Evolutionary conservation across 2,888 invertebrate species (phyloP), one percentile per base, ranked within the genome.

Genomic region (Oligia latruncula): DNA sequence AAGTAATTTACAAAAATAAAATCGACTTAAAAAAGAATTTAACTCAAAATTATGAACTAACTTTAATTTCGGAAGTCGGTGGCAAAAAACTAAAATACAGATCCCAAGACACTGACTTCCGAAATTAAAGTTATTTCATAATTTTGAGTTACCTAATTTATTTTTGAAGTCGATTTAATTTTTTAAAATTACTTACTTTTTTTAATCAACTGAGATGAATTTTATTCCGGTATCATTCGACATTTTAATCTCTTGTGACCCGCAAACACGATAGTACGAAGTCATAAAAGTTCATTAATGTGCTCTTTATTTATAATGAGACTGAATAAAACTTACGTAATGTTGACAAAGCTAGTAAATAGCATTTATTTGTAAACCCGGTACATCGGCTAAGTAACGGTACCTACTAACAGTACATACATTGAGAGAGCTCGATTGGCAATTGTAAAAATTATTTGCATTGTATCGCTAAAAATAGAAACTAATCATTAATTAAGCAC

Each of bases 271-370:
- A 75, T 87, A 72, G 64, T 66, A 71, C 85, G 84, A 87, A 81
- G 87, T 87, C 78, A 76, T 67, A 52, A 74, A 80, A 76, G 84
- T 78, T 87, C 75, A 86, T 73, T 62, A 73, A 68, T 78, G 52
- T 80, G 65, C 64, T 81, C 70, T 83, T 82, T 68, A 65, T 73
- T 72, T 66, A 76, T 78, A 71, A 74, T 49, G 65, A 76, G 77
- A 77, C 79, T 83, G 79, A 84, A 82, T 74, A 84, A 76, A 72
- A 68, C 43, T 71, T 81, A 81, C 60, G 65, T 77, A 74, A 72
- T 67, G 70, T 66, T 74, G 43, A 52, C 67, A 74, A 71, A 78
- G 58, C 71, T 66, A 55, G 49, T 84, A 74, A 80, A 73, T 77
- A 62, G 4, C 29, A 43, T 71, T 76, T 58, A 72, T 66, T 77